phyloP scores from a whole-genome alignment of 1,140 invertebrate genomes.

The Lordiphosa mommai region DNA sequence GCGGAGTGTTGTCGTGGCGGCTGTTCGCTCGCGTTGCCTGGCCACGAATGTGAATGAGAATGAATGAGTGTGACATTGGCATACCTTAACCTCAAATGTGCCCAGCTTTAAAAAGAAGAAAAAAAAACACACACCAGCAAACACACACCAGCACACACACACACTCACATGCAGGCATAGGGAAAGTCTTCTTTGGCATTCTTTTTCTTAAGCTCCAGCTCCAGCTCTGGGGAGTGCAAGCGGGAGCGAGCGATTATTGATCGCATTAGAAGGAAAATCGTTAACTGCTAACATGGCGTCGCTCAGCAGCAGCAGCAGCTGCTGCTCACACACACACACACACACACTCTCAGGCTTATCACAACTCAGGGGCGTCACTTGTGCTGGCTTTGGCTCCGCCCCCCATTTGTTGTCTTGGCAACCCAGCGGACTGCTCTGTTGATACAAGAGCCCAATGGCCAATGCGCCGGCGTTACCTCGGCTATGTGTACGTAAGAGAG shows the following conservation, averaged over 20 bases:
- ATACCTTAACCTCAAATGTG: constrained; percentile 78
- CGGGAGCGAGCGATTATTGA: constrained; percentile 69
- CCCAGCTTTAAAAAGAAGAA: constrained; percentile 56
- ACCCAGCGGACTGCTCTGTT: constrained; percentile 50
- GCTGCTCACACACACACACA: constrained; percentile 8
- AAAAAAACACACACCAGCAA: constrained; percentile 19
- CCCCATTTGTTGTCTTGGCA: constrained; percentile 55
- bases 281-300: constrained; percentile 75
- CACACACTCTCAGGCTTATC: constrained; percentile 6
- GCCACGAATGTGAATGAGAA: constrained; percentile 76
- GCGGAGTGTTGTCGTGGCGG: constrained; percentile 25
- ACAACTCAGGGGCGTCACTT: constrained; percentile 20
- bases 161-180: constrained; percentile 5
- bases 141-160: constrained; percentile 12
- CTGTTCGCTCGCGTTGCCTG: constrained; percentile 57
- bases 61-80: constrained; percentile 76
- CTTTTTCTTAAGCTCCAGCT: constrained; percentile 2
- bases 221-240: constrained; percentile 21
- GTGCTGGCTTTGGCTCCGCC: constrained; percentile 38
- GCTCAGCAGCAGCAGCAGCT: constrained; percentile 33
- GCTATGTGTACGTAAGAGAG: constrained; percentile 71
- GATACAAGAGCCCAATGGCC: constrained; percentile 55
- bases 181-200: constrained; percentile 47
- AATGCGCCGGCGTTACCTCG: constrained; percentile 62
- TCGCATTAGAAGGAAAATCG: constrained; percentile 74